phyloP scores from a whole-genome alignment of 2,888 invertebrate genomes.

The Epinotia bilunana region DNA sequence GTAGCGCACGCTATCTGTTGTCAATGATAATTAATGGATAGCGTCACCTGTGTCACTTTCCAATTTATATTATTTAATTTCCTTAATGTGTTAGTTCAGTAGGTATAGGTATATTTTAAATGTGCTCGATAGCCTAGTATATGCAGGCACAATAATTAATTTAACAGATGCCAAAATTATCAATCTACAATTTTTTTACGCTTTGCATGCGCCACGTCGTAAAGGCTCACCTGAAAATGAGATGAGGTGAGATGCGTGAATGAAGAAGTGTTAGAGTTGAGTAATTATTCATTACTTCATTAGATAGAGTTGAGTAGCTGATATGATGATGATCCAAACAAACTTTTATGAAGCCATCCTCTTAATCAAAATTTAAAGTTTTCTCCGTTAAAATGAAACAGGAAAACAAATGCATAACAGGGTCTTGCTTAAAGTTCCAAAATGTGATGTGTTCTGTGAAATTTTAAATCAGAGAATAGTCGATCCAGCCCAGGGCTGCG shows the following conservation, averaged over 20 bases:
- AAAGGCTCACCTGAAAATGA: conserved; percentile 2
- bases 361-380: neutral
- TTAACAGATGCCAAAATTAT: neutral
- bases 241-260: too few species aligned
- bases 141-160: neutral
- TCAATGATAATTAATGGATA: conserved; percentile 1
- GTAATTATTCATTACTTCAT: too few species aligned
- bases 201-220: conserved; percentile 1
- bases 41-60: neutral
- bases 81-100: neutral
- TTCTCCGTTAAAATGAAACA: conserved; percentile 2
- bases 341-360: neutral
- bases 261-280: too few species aligned
- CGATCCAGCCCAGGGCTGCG: conserved; percentile 38
- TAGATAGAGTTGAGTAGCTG: too few species aligned
- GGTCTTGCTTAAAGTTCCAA: neutral
- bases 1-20: conserved; percentile 15
- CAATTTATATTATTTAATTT: neutral
- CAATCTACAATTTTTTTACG: neutral
- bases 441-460: conserved; percentile 25
- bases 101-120: neutral
- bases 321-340: neutral
- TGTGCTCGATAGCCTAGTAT: neutral
- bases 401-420: neutral
- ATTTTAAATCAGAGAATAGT: conserved; percentile 26